These are phyloP conservation scores for Bubo scandiacus DNA, from an alignment of 2,113 vertebrate species.

Conservation along the genomic window DNA sequence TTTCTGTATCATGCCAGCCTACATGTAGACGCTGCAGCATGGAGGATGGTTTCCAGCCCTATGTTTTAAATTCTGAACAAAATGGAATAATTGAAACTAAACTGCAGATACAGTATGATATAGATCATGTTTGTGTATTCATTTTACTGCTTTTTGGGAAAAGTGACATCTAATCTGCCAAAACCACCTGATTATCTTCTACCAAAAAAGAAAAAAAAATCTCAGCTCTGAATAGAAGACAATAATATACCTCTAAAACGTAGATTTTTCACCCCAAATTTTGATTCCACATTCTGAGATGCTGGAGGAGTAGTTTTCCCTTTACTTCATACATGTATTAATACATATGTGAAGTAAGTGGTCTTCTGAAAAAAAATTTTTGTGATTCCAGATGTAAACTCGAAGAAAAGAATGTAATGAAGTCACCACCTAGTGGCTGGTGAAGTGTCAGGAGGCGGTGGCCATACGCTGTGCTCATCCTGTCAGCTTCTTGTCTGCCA, in stretches of 20 bases:
- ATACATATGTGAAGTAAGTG: background rate
- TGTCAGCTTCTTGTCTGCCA: background rate
- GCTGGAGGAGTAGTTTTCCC: background rate
- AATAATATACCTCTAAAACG: background rate
- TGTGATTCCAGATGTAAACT: background rate
- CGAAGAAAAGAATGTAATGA: background rate
- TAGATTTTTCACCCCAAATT: background rate
- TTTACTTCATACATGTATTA: fast-evolving
- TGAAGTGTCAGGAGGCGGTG: background rate
- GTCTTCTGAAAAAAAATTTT: background rate
- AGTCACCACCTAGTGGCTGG: constrained; percentile 18
- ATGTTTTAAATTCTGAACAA: background rate
- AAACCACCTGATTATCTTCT: background rate
- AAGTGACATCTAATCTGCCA: background rate
- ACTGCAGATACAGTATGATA: background rate
- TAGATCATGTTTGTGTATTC: background rate
- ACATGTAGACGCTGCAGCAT: background rate
- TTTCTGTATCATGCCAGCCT: background rate
- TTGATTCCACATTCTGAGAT: background rate
- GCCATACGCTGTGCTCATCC: background rate
- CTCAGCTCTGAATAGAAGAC: background rate
- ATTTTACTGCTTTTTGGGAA: background rate
- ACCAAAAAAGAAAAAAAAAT: background rate
- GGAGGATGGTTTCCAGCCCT: background rate
- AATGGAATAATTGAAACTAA: background rate